Conservation (phyloP, 2,888 invertebrate genomes). For the Suillia variegata region DNA sequence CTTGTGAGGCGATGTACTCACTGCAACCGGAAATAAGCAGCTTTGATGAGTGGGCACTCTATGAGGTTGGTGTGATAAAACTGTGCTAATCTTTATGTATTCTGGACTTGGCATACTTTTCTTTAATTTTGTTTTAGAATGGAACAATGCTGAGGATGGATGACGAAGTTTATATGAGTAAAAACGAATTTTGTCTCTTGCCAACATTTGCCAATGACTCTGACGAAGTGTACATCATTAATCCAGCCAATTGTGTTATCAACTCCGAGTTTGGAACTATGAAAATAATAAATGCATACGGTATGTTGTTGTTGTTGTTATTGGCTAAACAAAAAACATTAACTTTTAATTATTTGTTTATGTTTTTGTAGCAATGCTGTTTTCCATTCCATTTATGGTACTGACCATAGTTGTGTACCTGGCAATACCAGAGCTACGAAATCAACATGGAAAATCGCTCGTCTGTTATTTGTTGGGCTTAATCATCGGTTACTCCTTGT, state of each 20-base stretch:
- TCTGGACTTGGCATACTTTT: no score
- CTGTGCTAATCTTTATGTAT: background rate
- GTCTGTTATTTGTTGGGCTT: conserved; percentile 76
- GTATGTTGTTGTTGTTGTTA: conserved; percentile 37
- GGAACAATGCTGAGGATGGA: conserved; percentile 48
- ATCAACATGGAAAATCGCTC: conserved; percentile 77
- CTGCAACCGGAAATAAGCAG: conserved; percentile 35
- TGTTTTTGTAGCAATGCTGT: conserved; percentile 67
- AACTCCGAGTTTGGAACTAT: conserved; percentile 37
- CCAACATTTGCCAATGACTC: conserved; percentile 39
- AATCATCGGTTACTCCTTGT: conserved; percentile 67
- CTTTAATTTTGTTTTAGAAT: conserved; percentile 41
- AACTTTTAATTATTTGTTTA: no score
- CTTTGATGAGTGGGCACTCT: conserved; percentile 42
- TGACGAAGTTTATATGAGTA: conserved; percentile 38
- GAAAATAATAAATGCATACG: conserved; percentile 50
- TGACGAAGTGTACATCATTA: conserved; percentile 40
- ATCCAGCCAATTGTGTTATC: conserved; percentile 52
- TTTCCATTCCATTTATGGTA: conserved; percentile 76
- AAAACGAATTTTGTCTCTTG: conserved; percentile 50
- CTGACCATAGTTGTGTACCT: conserved; percentile 76
- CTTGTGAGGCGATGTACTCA: conserved; percentile 41
- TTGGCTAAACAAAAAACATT: no score
- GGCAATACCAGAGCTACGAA: conserved; percentile 72
- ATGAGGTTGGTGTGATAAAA: conserved; percentile 43